Evolutionary conservation across 2,113 vertebrate species (phyloP).

Genomic region (Cranoglanis bouderius): DNA sequence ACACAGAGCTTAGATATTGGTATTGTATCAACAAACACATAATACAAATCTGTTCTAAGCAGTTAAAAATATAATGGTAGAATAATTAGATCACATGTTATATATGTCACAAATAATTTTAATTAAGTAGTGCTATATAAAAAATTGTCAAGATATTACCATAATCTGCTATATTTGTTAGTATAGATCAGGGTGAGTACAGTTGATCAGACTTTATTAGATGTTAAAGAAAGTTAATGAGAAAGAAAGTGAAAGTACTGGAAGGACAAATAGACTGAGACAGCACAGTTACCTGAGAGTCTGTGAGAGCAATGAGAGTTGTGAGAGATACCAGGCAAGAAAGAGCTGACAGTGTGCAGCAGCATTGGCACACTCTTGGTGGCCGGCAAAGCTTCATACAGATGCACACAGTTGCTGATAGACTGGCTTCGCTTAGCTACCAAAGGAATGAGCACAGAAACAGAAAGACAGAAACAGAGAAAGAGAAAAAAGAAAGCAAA

Average conservation of each 20-base stretch:
- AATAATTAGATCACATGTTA: not conserved
- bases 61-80: not conserved
- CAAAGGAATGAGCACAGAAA: slow-evolving; percentile 58
- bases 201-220: not conserved
- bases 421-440: slow-evolving; percentile 99
- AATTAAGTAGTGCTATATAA: not conserved
- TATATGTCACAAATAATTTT: not conserved
- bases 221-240: not conserved
- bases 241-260: slow-evolving; percentile 10
- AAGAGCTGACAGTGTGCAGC: slow-evolving; percentile 97
- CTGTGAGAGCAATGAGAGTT: slow-evolving; percentile 94
- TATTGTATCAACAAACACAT: not conserved
- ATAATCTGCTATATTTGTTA: not conserved
- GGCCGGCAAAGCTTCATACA: slow-evolving; percentile 93
- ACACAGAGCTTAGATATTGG: not conserved
- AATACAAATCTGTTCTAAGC: not conserved
- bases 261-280: slow-evolving; percentile 36
- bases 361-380: slow-evolving; percentile 98
- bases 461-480: slow-evolving; percentile 45
- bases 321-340: slow-evolving; percentile 98
- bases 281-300: slow-evolving; percentile 88
- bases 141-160: not conserved
- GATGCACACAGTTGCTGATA: slow-evolving; percentile 99
- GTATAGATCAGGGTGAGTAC: not conserved
- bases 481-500: slow-evolving; percentile 42